A percentile compares a stretch with the other conserved stretches of the same genome.
phyloP scores from a whole-genome alignment of 2,888 invertebrate species.

The Selenia dentaria region DNA sequence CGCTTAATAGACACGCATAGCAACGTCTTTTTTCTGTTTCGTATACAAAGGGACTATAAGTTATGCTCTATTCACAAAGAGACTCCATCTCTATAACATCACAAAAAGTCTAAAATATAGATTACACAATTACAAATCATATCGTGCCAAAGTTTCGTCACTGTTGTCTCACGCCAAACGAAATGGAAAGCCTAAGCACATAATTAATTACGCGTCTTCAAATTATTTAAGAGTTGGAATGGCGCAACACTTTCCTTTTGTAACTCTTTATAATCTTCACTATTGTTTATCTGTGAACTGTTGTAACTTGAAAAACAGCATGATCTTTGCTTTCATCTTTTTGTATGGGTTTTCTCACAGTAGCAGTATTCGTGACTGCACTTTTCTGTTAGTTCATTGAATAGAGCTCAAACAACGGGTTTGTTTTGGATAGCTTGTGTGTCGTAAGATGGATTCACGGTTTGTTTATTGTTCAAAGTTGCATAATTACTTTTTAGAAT shows the following conservation, averaged over 20 bases:
- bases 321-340: constrained; percentile 37
- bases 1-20: too few species aligned
- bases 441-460: neutral
- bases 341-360: constrained; percentile 33
- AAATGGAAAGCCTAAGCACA: constrained; percentile 53
- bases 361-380: constrained; percentile 19
- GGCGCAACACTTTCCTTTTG: constrained; percentile 51
- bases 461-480: constrained; percentile 1
- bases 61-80: neutral
- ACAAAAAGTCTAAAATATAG: constrained; percentile 10
- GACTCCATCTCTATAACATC: constrained; percentile 12
- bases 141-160: constrained; percentile 41
- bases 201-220: constrained; percentile 57
- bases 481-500: neutral
- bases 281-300: constrained; percentile 21
- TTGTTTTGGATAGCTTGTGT: neutral
- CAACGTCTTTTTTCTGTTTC: too few species aligned
- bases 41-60: neutral
- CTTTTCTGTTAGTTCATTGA: neutral
- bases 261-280: constrained; percentile 19
- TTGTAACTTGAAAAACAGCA: constrained; percentile 12
- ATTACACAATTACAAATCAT: constrained; percentile 16
- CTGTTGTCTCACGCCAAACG: constrained; percentile 39
- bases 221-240: constrained; percentile 48
- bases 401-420: neutral